Conservation (phyloP, 1,140 invertebrate genomes). For the Heliconius nattereri region DNA sequence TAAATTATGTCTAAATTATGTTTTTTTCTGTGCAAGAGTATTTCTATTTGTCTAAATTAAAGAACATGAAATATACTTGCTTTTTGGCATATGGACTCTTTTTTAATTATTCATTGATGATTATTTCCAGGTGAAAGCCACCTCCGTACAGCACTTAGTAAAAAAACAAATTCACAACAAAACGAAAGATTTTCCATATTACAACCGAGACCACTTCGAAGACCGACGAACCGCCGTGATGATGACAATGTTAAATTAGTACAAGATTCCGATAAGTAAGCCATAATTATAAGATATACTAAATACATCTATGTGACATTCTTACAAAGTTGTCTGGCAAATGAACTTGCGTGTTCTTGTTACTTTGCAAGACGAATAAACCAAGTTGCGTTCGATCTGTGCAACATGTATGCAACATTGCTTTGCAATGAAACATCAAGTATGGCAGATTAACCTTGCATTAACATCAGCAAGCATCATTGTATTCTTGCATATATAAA, state of each 20-base stretch:
- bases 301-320: conserved; percentile 1
- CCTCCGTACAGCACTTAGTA: conserved; percentile 67
- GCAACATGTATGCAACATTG: conserved; percentile 12
- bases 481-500: neutral
- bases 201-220: conserved; percentile 66
- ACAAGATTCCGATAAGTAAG: conserved; percentile 72
- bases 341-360: conserved; percentile 6
- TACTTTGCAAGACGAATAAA: conserved; percentile 1
- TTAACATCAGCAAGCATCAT: neutral
- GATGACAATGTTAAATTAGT: conserved; percentile 76
- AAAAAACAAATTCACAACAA: conserved; percentile 58
- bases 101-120: no score
- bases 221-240: conserved; percentile 50
- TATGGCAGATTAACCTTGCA: neutral
- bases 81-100: no score
- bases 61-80: no score
- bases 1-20: no score
- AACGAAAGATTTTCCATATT: conserved; percentile 71
- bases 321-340: neutral
- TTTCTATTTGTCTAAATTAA: no score
- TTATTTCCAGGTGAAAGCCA: conserved; percentile 73
- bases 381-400: neutral
- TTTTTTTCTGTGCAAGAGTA: no score
- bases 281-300: neutral
- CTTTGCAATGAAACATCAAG: neutral